These are phyloP conservation scores for Catostomus latipinnis DNA, from an alignment of 2,797 vertebrate species.

Conservation along the genomic window DNA sequence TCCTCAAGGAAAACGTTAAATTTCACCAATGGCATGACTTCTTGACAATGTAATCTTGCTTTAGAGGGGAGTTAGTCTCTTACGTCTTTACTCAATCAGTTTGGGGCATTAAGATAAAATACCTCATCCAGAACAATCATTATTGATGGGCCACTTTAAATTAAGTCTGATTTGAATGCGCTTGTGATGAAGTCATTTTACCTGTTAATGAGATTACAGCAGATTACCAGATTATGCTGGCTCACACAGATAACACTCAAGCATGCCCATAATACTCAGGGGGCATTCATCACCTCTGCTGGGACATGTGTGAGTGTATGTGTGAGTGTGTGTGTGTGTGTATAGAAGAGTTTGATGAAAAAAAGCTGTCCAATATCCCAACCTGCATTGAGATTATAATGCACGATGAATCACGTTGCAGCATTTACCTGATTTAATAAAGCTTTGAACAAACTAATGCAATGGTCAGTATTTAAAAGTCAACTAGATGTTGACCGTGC, in stretches of 20 bases:
- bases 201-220: constrained; percentile 78
- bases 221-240: constrained; percentile 73
- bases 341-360: not conserved
- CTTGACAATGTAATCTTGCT: constrained; percentile 3
- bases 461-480: constrained; percentile 13
- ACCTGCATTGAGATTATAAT: constrained; percentile 1
- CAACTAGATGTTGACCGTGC: not conserved
- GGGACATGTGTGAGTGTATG: constrained; percentile 34
- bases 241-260: constrained; percentile 61
- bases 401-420: constrained; percentile 23
- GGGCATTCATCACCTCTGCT: constrained; percentile 71
- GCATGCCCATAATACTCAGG: constrained; percentile 59
- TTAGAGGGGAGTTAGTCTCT: not conserved
- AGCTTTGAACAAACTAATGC: constrained; percentile 17
- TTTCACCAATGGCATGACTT: constrained; percentile 1
- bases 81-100: not conserved
- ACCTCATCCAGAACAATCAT: constrained; percentile 11
- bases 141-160: constrained; percentile 48
- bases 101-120: constrained; percentile 21
- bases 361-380: constrained; percentile 27
- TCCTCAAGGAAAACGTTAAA: not conserved
- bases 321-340: constrained; percentile 16
- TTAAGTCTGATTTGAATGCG: constrained; percentile 52
- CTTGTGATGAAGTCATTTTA: constrained; percentile 68
- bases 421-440: constrained; percentile 22